A percentile compares a stretch with the other conserved stretches of the same genome.
These are phyloP conservation scores for Saimiri boliviensis DNA, from an alignment of 2,113 vertebrate genomes.

Conservation along the genomic window DNA sequence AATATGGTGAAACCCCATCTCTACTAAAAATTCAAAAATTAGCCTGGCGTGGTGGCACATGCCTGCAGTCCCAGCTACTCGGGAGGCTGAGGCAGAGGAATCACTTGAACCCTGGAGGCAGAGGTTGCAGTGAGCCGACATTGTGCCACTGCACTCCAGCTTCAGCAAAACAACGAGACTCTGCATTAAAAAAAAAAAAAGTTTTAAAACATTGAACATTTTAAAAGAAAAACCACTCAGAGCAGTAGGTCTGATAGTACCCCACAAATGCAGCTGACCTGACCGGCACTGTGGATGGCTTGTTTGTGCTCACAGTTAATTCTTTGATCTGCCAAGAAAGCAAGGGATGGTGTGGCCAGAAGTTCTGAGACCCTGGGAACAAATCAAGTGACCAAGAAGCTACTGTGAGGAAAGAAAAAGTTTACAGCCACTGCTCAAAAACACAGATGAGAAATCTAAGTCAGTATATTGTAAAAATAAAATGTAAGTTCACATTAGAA, in stretches of 20 bases:
- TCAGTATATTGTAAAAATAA: not conserved
- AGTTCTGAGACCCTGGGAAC: too few species aligned
- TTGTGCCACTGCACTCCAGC: too few species aligned
- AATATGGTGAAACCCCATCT: too few species aligned
- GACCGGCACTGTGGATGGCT: accelerated
- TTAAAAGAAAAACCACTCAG: not conserved
- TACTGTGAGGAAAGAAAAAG: not conserved
- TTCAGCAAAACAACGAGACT: too few species aligned
- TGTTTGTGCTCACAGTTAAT: not conserved
- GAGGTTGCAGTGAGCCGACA: too few species aligned
- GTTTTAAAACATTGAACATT: not conserved
- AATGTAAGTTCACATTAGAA: not conserved
- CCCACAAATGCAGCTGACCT: not conserved
- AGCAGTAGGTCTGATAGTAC: not conserved
- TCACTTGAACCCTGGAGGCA: too few species aligned
- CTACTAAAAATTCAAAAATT: too few species aligned
- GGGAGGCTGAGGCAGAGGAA: too few species aligned
- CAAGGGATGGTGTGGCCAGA: not conserved
- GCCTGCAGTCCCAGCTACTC: too few species aligned
- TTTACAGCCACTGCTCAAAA: not conserved
- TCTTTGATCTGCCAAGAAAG: not conserved
- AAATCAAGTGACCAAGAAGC: not conserved
- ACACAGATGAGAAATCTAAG: not conserved
- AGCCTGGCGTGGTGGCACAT: too few species aligned
- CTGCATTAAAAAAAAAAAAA: not conserved